A percentile compares a stretch with the other conserved stretches of the same genome.
These are phyloP conservation scores for Solenodon paradoxus DNA, from an alignment of 2,113 vertebrate species.

Conservation along the genomic window DNA sequence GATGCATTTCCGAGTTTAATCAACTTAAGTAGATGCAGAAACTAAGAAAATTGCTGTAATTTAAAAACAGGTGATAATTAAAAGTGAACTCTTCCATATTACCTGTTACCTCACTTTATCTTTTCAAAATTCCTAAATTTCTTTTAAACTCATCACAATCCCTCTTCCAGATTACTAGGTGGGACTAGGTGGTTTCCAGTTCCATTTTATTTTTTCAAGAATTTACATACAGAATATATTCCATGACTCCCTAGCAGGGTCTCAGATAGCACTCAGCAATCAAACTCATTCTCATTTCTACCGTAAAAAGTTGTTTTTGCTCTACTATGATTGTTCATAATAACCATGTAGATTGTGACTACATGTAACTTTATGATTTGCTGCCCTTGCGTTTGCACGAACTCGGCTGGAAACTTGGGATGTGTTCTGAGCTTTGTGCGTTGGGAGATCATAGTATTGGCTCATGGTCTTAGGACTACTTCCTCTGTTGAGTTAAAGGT, in stretches of 20 bases:
- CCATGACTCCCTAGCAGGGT: not conserved
- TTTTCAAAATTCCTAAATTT: conserved; percentile 6
- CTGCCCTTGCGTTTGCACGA: not conserved
- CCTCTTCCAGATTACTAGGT: not conserved
- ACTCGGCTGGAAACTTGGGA: not conserved
- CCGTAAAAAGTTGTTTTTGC: not conserved
- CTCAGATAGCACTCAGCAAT: not conserved
- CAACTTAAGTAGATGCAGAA: not conserved
- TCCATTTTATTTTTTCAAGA: not conserved
- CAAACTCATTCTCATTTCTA: not conserved
- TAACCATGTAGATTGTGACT: not conserved
- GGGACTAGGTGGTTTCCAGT: not conserved
- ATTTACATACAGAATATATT: not conserved
- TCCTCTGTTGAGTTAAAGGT: not conserved
- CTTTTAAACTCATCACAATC: not conserved
- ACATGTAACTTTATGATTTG: not conserved
- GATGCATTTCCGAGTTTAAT: not conserved
- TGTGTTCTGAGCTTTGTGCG: not conserved
- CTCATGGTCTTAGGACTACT: not conserved
- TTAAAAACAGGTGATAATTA: not conserved
- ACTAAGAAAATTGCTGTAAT: not conserved
- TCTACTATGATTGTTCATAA: not conserved
- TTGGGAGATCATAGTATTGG: not conserved
- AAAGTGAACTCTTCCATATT: not conserved
- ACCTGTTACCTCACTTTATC: not conserved